A percentile compares a stretch with the other conserved stretches of the same genome.
phyloP scores from a whole-genome alignment of 2,113 vertebrate genomes.

The Elephas maximus region DNA sequence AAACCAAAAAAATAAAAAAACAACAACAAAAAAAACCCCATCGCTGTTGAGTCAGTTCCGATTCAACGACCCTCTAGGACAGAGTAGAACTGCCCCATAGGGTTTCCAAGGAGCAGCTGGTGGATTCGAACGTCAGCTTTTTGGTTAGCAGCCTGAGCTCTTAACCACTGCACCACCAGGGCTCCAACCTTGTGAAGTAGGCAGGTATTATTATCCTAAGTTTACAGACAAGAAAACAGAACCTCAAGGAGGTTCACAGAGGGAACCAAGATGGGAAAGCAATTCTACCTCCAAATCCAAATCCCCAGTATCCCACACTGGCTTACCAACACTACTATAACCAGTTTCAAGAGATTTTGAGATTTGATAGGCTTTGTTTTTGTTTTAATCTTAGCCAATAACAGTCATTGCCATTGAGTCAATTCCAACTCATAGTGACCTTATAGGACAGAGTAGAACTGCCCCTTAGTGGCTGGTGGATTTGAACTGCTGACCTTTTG shows the following conservation, averaged over 20 bases:
- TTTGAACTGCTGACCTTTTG: too few relatives aligned
- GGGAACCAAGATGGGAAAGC: not conserved
- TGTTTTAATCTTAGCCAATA: not conserved
- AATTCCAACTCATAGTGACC: too few relatives aligned
- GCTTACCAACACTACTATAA: not conserved
- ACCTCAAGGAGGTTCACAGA: not conserved
- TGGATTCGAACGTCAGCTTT: not conserved
- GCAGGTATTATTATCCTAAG: not conserved
- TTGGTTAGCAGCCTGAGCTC: not conserved
- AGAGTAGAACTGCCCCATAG: too few relatives aligned
- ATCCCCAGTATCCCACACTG: not conserved
- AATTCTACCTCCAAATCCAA: not conserved
- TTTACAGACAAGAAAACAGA: conserved; percentile 2
- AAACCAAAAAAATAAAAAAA: too few relatives aligned
- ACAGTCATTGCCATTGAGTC: too few relatives aligned
- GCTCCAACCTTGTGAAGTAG: not conserved
- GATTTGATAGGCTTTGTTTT: not conserved
- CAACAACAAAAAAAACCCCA: too few relatives aligned
- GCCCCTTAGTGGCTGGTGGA: too few relatives aligned
- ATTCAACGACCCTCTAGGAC: too few relatives aligned
- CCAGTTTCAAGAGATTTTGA: not conserved
- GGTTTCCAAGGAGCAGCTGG: not conserved
- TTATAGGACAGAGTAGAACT: too few relatives aligned
- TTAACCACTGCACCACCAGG: not conserved
- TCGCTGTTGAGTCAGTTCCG: too few relatives aligned